phyloP scores from a whole-genome alignment of 2,797 vertebrate species.

The Pelodytes ibericus region DNA sequence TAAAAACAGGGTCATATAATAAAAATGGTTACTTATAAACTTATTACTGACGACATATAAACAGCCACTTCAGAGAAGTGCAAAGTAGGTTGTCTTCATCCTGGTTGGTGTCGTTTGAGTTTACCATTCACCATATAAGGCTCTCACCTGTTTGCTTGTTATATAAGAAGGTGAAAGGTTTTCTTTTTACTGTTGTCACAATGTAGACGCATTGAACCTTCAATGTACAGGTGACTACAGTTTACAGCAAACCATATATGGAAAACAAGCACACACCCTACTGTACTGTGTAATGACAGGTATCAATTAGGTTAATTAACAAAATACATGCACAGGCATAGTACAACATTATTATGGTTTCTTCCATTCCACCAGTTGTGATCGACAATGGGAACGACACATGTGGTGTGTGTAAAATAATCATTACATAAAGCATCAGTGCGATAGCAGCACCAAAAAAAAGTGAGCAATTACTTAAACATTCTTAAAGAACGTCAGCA shows the following conservation, averaged over 20 bases:
- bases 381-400: too few species aligned
- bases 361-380: too few species aligned
- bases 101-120: neutral
- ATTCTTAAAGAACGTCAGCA: too few species aligned
- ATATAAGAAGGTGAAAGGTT: neutral
- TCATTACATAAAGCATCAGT: too few species aligned
- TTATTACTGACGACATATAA: too few species aligned
- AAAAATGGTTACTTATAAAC: too few species aligned
- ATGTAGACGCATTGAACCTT: neutral
- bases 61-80: too few species aligned
- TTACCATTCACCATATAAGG: neutral
- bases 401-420: too few species aligned
- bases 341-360: neutral
- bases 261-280: neutral
- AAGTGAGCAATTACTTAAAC: too few species aligned
- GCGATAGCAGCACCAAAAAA: too few species aligned
- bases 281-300: neutral
- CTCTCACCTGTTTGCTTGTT: constrained; percentile 5
- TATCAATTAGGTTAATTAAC: neutral
- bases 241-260: constrained; percentile 26
- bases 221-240: neutral
- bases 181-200: neutral
- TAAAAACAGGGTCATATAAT: too few species aligned
- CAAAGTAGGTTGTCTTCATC: too few species aligned
- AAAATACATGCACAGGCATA: neutral